Evolutionary conservation across 2,888 invertebrate species (phyloP), one percentile per base, ranked within the genome.

Genomic region (Alloplasta piceator): DNA sequence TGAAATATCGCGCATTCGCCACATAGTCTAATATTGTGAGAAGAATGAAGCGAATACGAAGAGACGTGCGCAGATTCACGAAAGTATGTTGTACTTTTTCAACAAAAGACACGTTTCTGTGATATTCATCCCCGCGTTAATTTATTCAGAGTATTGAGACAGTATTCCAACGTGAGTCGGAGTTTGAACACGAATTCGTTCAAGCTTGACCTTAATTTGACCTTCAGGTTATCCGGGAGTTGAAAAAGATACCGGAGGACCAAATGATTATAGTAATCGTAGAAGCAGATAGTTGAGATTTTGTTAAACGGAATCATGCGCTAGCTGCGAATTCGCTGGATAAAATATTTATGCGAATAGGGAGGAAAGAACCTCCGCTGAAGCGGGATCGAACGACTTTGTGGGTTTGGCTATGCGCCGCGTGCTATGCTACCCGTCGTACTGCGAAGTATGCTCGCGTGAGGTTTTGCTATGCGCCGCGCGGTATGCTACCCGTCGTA

Each of bases 361-460:
- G 26, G 26, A 26, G 26, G 3, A 26, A 64, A 50, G 58, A 36
- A n/a, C n/a, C n/a, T n/a, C 66, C 63, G 61, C 43, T 14, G 12
- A 55, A n/a, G n/a, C n/a, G n/a, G n/a, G n/a, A n/a, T n/a, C n/a
- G n/a, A n/a, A n/a, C n/a, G n/a, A n/a, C n/a, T n/a, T n/a, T n/a
- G n/a, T n/a, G n/a, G 55, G 68, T 50, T 70, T 71, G 75, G 66
- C 56, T 48, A 58, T 64, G 55, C 56, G 58, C 58, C 67, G 64
- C 75, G 38, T 74, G 63, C 70, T 55, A 75, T 66, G 63, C 66
- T 61, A 14, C n/a, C 43, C 46, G 39, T 38, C 68, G 78, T 87
- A 87, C 87, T 87, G 82, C 84, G 84, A 86, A 86, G 80, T 87
- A 87, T 87, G 87, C n/a, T n/a, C n/a, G n/a, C 87, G 86, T 76